Base-by-base conservation (phyloP, 2,797 vertebrate genomes). In the Clangula hyemalis region DNA sequence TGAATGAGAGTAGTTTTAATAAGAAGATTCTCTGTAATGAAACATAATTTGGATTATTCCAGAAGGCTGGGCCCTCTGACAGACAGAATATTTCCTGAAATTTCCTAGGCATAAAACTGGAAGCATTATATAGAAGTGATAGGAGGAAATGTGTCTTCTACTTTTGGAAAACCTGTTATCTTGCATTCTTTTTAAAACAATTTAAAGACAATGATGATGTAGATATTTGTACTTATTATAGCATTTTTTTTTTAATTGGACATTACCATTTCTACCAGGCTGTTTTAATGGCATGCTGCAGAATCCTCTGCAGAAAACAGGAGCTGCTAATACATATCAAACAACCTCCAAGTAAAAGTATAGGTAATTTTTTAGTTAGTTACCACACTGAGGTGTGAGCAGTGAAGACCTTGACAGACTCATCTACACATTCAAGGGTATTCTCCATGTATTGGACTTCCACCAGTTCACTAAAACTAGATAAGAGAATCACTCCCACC, bases 1-100 rank as follows among this genome's bases (percentile, higher is more conserved):
- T 28, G 54, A 87, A 81, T 30, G n/a, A 92, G 27, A 62, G 9
- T 28, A 39, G 53, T 47, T 94, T 85, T 62, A 92, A 78, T 76
- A 91, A 58, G 32, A 81, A 27, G 39, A 34, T 28, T 78, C 90
- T 84, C 79, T 72, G n/a, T 54, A 70, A 70, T 36, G 47, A 64
- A 86, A 87, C 10, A 47, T 77, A 75, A 70, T 88, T 70, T 86
- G 72, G 58, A 78, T 79, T 92, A 82, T 91, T 95, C 45, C 51
- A 93, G 39, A 81, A 78, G 70, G 19, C 38, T 53, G 49, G n/a
- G 14, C 16, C 28, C 41, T n/a, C 24, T 32, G 56, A 27, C 17
- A 69, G 65, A 39, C 22, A 53, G 51, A 41, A 70, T 30, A 47
- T 30, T 73, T 75, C 43, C 39, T 81, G 66, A 78, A 62, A 74